Base-by-base conservation (phyloP, 2,113 vertebrate genomes). In the Galbula dea region DNA sequence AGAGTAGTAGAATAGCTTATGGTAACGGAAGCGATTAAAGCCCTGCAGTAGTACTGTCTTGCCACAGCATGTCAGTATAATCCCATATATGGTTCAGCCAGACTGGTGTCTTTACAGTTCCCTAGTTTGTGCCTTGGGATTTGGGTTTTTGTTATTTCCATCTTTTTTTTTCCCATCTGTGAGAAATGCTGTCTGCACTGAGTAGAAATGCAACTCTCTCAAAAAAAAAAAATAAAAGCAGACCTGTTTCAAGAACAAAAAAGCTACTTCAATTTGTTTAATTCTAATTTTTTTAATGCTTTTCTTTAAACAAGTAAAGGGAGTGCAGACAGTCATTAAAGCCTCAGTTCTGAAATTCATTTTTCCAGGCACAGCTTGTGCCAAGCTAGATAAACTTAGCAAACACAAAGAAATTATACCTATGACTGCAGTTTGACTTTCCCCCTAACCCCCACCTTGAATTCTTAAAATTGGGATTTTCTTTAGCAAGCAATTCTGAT, bases 61-160 rank as follows among this genome's bases (percentile, higher is more conserved):
- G 43, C 96, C 94, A 96, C 95, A 91, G 12, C 30, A 87, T 76
- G 96, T 97, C 95, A 97, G 59, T 95, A 90, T 92, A 92, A 83
- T 71, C 65, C 82, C 45, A 8, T 29, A 3, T 34, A 27, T 61
- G 48, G 17, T 91, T 81, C 46, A 62, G n/a, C 11, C 54, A 79
- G 29, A 9, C 14, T 52, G n/a, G n/a, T n/a, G 32, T 5, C 62
- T 13, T 79, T 36, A 18, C 29, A 45, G 22, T 46, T 73, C 15
- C 18, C 41, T n/a, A 37, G 20, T 73, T 89, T 3, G 8, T 83
- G 11, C 7, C 32, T 41, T 83, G 22, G 26, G 24, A 71, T 90
- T 83, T 83, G 26, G 7, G 24, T 66, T 92, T 94, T 79, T 76
- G 9, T 54, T 37, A 11, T 34, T 72, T 66, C 54, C 57, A 30